Conservation (phyloP, 2,113 vertebrate species). For the Catharus minimus region DNA sequence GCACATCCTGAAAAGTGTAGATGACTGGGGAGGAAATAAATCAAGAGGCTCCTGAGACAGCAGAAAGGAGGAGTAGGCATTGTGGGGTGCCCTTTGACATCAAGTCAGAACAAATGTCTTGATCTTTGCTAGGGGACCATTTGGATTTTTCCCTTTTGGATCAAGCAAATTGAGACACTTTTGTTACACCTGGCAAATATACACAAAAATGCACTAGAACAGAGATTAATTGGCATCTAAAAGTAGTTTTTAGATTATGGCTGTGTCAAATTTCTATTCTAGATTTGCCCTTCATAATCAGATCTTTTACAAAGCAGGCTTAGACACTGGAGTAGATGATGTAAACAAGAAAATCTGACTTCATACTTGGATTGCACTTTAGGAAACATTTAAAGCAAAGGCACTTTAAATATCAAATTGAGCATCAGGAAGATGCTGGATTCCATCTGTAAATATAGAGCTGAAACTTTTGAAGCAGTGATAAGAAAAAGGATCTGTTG, state of each 20-base stretch:
- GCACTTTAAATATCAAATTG: not conserved
- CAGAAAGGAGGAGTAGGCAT: not conserved
- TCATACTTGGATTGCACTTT: not conserved
- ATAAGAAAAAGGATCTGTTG: not conserved
- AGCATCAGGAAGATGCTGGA: not conserved
- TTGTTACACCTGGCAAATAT: not conserved
- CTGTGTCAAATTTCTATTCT: not conserved
- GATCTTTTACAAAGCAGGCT: not conserved
- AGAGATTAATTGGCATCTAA: not conserved
- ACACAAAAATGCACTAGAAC: rapidly evolving
- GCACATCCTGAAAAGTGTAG: not conserved
- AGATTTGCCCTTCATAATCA: not conserved
- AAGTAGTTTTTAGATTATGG: not conserved
- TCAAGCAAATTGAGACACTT: not conserved
- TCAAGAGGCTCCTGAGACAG: not conserved
- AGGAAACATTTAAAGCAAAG: not conserved
- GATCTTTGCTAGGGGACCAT: not conserved
- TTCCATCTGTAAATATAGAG: not conserved
- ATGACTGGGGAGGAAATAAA: not conserved
- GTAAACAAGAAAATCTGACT: not conserved
- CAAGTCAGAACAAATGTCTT: not conserved
- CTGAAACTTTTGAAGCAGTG: not conserved
- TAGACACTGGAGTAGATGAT: not conserved
- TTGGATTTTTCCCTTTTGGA: not conserved
- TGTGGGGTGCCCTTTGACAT: not conserved